Percentiles rank a stretch among this genome's conserved stretches.
These are phyloP conservation scores for Unio delphinus DNA, from an alignment of 2,888 invertebrate species.

Conservation along the genomic window DNA sequence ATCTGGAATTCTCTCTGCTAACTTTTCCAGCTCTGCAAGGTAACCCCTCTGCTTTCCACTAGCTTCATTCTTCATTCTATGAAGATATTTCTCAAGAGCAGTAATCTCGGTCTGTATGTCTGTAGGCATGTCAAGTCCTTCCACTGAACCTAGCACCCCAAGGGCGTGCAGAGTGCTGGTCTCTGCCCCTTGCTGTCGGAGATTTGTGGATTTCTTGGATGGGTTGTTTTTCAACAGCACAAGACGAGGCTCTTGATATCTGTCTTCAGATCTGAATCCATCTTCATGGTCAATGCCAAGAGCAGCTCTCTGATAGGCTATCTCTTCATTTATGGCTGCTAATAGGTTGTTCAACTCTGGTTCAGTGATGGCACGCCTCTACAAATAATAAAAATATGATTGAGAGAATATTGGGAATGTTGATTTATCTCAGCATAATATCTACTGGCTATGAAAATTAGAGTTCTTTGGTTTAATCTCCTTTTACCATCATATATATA, in stretches of 20 bases:
- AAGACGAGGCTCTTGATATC: conserved; percentile 26
- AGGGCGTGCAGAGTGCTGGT: background rate
- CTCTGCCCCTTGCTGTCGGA: conserved; percentile 7
- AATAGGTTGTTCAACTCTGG: conserved; percentile 40
- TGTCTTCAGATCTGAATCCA: conserved; percentile 4
- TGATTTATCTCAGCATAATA: background rate
- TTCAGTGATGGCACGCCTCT: conserved; percentile 31
- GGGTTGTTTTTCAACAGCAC: conserved; percentile 18
- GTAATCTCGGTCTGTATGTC: conserved; percentile 33
- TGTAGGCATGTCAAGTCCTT: conserved; percentile 4
- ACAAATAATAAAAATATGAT: conserved; percentile 8
- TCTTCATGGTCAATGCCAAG: conserved; percentile 19
- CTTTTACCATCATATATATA: background rate
- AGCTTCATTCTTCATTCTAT: conserved; percentile 31
- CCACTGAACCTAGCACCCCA: conserved; percentile 3
- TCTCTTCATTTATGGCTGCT: conserved; percentile 39
- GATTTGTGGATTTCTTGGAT: conserved; percentile 24
- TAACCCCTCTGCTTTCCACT: conserved; percentile 23
- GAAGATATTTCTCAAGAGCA: conserved; percentile 23
- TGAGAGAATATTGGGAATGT: background rate
- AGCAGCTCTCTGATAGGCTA: conserved; percentile 40
- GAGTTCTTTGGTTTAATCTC: background rate
- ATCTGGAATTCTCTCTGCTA: conserved; percentile 36
- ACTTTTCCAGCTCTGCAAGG: conserved; percentile 24
- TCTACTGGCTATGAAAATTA: background rate